phyloP scores from a whole-genome alignment of 2,113 vertebrate genomes.

The Nipponia nippon region DNA sequence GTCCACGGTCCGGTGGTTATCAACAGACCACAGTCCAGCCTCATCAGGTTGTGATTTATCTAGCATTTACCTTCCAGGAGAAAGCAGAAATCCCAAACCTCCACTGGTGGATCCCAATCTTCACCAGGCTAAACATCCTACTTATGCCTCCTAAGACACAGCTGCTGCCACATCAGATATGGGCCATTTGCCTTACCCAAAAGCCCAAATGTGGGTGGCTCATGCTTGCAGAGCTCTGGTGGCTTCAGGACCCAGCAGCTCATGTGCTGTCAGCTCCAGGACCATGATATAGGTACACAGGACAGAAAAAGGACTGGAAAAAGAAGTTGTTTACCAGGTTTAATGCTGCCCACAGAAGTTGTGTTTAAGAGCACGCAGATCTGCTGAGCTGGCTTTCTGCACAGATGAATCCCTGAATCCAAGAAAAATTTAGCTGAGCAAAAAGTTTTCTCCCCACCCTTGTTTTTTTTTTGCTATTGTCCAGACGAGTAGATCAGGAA shows the following conservation, averaged over 20 bases:
- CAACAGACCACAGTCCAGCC: neutral
- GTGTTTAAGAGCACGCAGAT: neutral
- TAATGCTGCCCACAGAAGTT: neutral
- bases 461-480: neutral
- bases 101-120: neutral
- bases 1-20: neutral
- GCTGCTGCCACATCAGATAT: neutral
- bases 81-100: neutral
- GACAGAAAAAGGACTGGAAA: neutral
- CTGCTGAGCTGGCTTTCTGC: neutral
- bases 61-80: neutral
- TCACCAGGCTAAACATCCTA: neutral
- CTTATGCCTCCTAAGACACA: neutral
- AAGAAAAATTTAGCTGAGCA: neutral
- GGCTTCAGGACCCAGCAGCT: neutral
- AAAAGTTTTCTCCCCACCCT: neutral
- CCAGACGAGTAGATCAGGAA: neutral
- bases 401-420: neutral
- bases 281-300: neutral
- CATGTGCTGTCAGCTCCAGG: neutral
- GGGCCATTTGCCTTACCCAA: neutral
- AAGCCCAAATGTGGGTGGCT: neutral
- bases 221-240: neutral
- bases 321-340: neutral
- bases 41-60: neutral